Conservation (phyloP, 2,888 invertebrate genomes). For the Homarus gammarus region DNA sequence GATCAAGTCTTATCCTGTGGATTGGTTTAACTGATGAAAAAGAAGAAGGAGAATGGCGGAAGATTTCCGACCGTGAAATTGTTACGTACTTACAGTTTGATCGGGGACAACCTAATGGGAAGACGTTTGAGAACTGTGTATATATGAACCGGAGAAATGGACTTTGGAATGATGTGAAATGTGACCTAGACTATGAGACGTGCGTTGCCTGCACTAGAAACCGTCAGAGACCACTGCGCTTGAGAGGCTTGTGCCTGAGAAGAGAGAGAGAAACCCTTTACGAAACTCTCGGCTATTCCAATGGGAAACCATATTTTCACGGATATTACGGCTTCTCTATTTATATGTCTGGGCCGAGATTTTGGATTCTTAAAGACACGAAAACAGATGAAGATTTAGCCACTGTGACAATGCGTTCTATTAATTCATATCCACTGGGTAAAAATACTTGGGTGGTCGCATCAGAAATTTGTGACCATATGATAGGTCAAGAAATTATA, state of each 20-base stretch:
- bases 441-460: constrained; percentile 41
- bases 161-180: constrained; percentile 39
- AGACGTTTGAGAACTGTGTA: constrained; percentile 40
- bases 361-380: constrained; percentile 48
- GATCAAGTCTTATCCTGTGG: constrained; percentile 51
- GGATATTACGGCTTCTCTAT: constrained; percentile 58
- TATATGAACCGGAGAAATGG: constrained; percentile 47
- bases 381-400: neutral
- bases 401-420: constrained; percentile 21
- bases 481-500: neutral
- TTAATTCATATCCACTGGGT: constrained; percentile 49
- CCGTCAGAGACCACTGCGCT: constrained; percentile 10
- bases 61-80: constrained; percentile 24
- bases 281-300: constrained; percentile 56
- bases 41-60: constrained; percentile 56
- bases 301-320: constrained; percentile 51
- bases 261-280: constrained; percentile 38
- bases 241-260: constrained; percentile 48
- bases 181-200: constrained; percentile 27
- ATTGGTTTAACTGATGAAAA: constrained; percentile 53
- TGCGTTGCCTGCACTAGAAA: constrained; percentile 48
- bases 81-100: constrained; percentile 40
- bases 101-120: constrained; percentile 43
- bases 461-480: constrained; percentile 26
- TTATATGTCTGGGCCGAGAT: neutral